Evolutionary conservation across 2,797 vertebrate species (phyloP).

Genomic region (Bovichtus diacanthus): DNA sequence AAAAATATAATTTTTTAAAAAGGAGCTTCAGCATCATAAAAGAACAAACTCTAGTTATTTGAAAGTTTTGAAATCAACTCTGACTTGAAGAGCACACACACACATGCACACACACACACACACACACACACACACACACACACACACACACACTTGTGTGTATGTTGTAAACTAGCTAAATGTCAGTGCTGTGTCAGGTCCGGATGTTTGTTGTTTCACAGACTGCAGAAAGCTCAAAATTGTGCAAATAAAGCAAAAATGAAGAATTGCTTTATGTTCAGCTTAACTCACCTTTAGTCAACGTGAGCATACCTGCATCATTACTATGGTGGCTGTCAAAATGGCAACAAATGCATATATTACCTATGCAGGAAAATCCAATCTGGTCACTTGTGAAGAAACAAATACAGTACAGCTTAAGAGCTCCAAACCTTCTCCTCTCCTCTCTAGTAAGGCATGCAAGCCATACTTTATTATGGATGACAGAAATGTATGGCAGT

Average conservation of each 20-base stretch:
- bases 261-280: background rate
- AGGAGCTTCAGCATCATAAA: background rate
- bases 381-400: constrained; percentile 3
- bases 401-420: background rate
- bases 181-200: background rate
- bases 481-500: constrained; percentile 53
- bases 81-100: too few relatives aligned
- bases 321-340: background rate
- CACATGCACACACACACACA: too few relatives aligned
- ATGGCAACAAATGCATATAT: background rate
- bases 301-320: background rate
- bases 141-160: too few relatives aligned
- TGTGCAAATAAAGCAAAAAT: background rate
- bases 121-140: too few relatives aligned
- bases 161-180: background rate
- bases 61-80: too few relatives aligned
- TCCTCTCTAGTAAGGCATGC: constrained; percentile 31
- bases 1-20: too few relatives aligned
- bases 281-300: background rate
- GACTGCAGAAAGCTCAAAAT: background rate
- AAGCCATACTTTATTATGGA: constrained; percentile 54
- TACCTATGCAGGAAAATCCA: constrained; percentile 5
- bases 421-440: constrained; percentile 6
- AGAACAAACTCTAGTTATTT: too few relatives aligned
- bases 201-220: background rate